Conservation (phyloP, 2,888 invertebrate species). For the Troides helena region DNA sequence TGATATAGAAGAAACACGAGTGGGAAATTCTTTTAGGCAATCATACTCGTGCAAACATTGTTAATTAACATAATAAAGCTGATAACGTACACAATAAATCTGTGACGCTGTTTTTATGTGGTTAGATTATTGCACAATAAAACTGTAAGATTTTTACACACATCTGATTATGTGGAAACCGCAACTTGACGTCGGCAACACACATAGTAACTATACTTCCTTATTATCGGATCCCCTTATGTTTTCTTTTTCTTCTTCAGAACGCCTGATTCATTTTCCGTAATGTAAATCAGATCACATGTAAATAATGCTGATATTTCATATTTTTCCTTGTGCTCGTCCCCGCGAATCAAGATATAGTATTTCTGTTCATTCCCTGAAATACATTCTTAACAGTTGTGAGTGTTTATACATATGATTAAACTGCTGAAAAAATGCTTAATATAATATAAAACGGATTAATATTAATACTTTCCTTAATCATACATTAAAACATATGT, state of each 20-base stretch:
- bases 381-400: not conserved
- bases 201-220: constrained; percentile 10
- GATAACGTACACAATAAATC: constrained; percentile 20
- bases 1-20: not conserved
- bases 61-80: constrained; percentile 21
- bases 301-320: not conserved
- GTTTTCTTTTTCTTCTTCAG: not conserved
- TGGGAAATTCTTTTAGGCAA: constrained; percentile 4
- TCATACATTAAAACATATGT: no score
- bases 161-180: constrained; percentile 1
- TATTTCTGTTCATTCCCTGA: not conserved
- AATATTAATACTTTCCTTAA: no score
- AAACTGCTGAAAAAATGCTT: no score
- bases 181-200: constrained; percentile 3
- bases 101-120: constrained; percentile 22
- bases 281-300: not conserved
- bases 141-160: constrained; percentile 15
- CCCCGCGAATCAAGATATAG: not conserved
- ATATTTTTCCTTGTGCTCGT: not conserved
- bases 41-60: constrained; percentile 6
- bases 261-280: not conserved
- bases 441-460: no score
- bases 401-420: not conserved
- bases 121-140: constrained; percentile 16
- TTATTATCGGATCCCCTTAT: constrained; percentile 6